Evolutionary conservation across 1,140 invertebrate genomes (phyloP).

Genomic region (Temnothorax longispinosus): DNA sequence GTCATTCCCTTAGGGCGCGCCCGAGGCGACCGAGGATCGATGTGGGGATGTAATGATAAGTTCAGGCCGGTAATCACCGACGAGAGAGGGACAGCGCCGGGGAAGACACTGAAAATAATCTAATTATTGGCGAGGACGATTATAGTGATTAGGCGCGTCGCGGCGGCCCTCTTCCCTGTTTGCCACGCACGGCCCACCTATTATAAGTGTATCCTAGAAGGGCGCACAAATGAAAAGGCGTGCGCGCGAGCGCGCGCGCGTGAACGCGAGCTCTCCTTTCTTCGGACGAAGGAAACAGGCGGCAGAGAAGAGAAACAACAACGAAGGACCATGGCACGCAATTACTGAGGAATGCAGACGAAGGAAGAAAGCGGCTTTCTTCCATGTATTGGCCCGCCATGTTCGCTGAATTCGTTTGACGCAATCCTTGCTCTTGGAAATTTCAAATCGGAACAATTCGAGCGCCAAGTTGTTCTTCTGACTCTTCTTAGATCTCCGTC

Average conservation of each 20-base stretch:
- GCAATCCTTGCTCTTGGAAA: slow-evolving; percentile 33
- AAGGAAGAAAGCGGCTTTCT: slow-evolving; percentile 68
- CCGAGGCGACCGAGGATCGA: slow-evolving; percentile 49
- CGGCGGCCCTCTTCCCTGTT: slow-evolving; percentile 55
- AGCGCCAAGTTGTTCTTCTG: slow-evolving; percentile 32
- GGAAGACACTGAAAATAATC: slow-evolving; percentile 76
- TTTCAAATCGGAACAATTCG: slow-evolving; percentile 52
- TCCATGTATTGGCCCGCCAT: slow-evolving; percentile 50
- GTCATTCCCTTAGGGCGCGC: slow-evolving; percentile 47
- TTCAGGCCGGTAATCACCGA: slow-evolving; percentile 65
- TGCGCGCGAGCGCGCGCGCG: slow-evolving; percentile 54
- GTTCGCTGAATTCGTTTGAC: slow-evolving; percentile 50
- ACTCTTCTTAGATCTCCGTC: neutral
- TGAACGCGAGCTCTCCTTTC: slow-evolving; percentile 42
- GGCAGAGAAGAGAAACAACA: slow-evolving; percentile 61
- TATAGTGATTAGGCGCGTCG: slow-evolving; percentile 75
- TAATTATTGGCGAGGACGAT: slow-evolving; percentile 76
- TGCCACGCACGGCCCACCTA: slow-evolving; percentile 65
- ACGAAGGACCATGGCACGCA: slow-evolving; percentile 60
- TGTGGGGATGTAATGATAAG: slow-evolving; percentile 73
- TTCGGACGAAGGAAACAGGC: slow-evolving; percentile 64
- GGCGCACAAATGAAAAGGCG: slow-evolving; percentile 75
- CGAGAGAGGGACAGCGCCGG: slow-evolving; percentile 54
- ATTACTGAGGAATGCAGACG: slow-evolving; percentile 72
- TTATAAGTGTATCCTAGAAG: slow-evolving; percentile 71